These are phyloP conservation scores for Calliphora vicina DNA, from an alignment of 1,140 invertebrate species.

Conservation along the genomic window DNA sequence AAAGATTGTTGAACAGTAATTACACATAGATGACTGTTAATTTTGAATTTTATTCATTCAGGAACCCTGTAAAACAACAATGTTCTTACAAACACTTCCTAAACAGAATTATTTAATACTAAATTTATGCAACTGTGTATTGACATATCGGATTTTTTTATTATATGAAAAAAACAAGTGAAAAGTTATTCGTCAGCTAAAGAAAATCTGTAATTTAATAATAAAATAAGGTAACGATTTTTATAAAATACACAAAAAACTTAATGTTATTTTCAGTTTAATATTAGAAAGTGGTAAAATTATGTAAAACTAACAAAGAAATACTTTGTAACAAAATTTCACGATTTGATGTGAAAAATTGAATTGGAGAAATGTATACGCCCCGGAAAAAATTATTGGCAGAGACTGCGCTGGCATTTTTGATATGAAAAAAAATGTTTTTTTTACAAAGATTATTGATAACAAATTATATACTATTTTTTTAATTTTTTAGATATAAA, in stretches of 20 bases:
- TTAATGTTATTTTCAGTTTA: neutral
- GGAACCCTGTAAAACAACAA: neutral
- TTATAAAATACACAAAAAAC: neutral
- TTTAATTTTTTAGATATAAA: slow-evolving; percentile 1
- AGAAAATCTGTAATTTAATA: neutral
- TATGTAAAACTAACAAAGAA: neutral
- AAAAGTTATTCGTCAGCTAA: neutral
- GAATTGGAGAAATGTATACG: slow-evolving; percentile 1
- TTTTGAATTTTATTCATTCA: too few species aligned
- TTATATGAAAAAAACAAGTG: neutral
- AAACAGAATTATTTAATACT: neutral
- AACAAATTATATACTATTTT: neutral
- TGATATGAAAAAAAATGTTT: neutral
- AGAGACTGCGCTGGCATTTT: slow-evolving; percentile 7
- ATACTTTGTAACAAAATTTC: neutral
- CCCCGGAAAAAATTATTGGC: slow-evolving; percentile 7
- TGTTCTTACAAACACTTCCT: neutral
- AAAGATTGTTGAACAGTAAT: too few species aligned
- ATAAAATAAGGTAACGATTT: neutral
- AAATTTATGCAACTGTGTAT: neutral
- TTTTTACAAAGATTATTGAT: neutral
- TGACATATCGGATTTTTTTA: neutral
- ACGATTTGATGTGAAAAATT: neutral
- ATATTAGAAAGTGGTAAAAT: neutral
- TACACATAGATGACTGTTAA: too few species aligned